These are phyloP conservation scores for Egretta garzetta DNA, from an alignment of 2,113 vertebrate species.

Conservation along the genomic window DNA sequence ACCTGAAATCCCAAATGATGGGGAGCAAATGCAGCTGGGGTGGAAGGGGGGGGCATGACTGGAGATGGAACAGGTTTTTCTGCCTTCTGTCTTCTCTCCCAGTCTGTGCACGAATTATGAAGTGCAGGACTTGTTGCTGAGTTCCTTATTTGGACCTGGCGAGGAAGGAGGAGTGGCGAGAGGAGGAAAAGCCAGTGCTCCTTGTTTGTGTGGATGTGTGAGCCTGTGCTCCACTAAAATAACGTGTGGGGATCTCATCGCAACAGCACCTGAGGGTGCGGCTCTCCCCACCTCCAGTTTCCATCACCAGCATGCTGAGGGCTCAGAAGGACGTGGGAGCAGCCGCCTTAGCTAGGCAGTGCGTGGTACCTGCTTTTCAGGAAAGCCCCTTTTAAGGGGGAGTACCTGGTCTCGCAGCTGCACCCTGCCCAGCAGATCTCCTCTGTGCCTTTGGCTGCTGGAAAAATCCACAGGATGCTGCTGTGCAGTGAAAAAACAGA, in stretches of 20 bases:
- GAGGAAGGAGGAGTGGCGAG: not conserved
- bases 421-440: not conserved
- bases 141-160: conserved; percentile 5
- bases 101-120: not conserved
- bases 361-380: not conserved
- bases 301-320: not conserved
- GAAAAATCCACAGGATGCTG: conserved; percentile 30
- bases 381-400: not conserved
- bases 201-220: not conserved
- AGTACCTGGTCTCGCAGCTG: too few species aligned
- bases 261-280: not conserved
- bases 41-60: not conserved
- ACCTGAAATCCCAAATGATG: conserved; percentile 14
- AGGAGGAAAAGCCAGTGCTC: conserved; percentile 17
- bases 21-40: not conserved
- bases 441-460: not conserved
- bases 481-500: not conserved
- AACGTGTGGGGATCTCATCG: not conserved
- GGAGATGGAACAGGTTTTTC: conserved; percentile 54
- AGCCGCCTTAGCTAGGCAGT: not conserved
- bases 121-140: not conserved
- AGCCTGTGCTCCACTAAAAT: not conserved
- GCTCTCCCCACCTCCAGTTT: not conserved
- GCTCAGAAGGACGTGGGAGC: not conserved
- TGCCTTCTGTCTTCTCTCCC: not conserved